Base-by-base conservation (phyloP, 2,888 invertebrate genomes). In the Isoperla grammatica region DNA sequence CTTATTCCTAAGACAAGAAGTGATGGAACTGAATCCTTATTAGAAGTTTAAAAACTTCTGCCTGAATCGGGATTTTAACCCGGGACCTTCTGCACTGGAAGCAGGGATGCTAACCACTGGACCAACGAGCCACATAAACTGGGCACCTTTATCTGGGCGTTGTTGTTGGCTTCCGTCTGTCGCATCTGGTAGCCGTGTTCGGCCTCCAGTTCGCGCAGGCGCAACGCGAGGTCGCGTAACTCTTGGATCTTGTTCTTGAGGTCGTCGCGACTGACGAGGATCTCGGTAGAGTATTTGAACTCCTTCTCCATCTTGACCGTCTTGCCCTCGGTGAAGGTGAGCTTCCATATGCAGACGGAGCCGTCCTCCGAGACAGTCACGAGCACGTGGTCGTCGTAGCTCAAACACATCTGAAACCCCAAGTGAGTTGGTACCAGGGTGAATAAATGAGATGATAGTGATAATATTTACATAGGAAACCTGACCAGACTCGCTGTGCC, bases 121-220 rank as follows among this genome's bases (percentile, higher is more conserved):
- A n/a, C n/a, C n/a, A n/a, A n/a, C n/a, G n/a, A n/a, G n/a, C n/a
- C n/a, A n/a, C n/a, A n/a, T n/a, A n/a, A n/a, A n/a, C n/a, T n/a
- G n/a, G n/a, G 3, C n/a, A 40, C 40, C 65, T 86, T 85, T 65
- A 93, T 75, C 71, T 88, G 88, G 65, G 91, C 87, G 9, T 87
- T 85, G 70, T 92, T 87, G 13, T 85, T 78, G 56, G 88, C 35
- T 23, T 60, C 77, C 62, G 76, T 76, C 74, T 93, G 87, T 20
- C 89, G 81, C 67, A 90, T 78, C 72, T 93, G 90, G 71, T 94
- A 95, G 0, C 87, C 84, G 69, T 92, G 90, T 72, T 95, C 95
- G 12, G 89, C 88, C 70, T 91, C 88, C 67, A 94, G 77, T 72
- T 96, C 94, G 65, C 86, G 85, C 71, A 95, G 83, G 54, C 92